Base-by-base conservation (phyloP, 2,113 vertebrate genomes). In the Sitta europaea region DNA sequence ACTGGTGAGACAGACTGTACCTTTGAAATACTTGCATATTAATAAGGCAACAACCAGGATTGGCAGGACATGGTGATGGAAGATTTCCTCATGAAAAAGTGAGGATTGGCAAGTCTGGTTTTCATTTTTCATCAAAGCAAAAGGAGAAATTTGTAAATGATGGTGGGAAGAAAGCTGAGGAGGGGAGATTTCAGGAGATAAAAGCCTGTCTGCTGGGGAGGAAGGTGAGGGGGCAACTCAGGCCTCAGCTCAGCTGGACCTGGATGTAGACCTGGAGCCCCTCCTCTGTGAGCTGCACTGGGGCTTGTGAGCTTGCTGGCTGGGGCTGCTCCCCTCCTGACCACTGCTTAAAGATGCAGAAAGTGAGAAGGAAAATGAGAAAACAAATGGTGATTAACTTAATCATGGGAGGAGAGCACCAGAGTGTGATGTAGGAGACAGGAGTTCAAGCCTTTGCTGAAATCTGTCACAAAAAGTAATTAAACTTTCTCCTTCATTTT, bases 101-200 rank as follows among this genome's bases (percentile, higher is more conserved):
- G 43, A 23, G n/a, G 57, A 74, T 42, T 92, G 31, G 22, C 36
- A 80, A 0, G 4, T 92, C 78, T 92, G 78, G 55, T 79, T 95
- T 88, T 88, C 66, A 71, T 96, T 93, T 42, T 36, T 55, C 68
- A 74, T 93, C 81, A 71, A 62, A 92, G 82, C 27, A 45, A 55
- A 83, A 77, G 7, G 29, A 65, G 24, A 43, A 11, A 38, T 88
- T 86, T 74, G 55, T 38, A 88, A 73, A 51, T 17, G 12, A n/a
- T 28, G 58, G 22, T 23, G n/a, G 63, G 48, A 86, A 63, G 75
- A 90, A 94, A 80, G 7, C 14, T 16, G 24, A 85, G 58, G 50
- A 55, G 47, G 38, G 63, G 51, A 55, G 54, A 83, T 83, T 91
- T 71, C 18, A 23, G 66, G 65, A 85, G 84, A 78, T 78, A 70